A percentile compares a stretch with the other conserved stretches of the same genome.
phyloP scores from a whole-genome alignment of 1,140 invertebrate genomes.

The Calliopsis andreniformis region DNA sequence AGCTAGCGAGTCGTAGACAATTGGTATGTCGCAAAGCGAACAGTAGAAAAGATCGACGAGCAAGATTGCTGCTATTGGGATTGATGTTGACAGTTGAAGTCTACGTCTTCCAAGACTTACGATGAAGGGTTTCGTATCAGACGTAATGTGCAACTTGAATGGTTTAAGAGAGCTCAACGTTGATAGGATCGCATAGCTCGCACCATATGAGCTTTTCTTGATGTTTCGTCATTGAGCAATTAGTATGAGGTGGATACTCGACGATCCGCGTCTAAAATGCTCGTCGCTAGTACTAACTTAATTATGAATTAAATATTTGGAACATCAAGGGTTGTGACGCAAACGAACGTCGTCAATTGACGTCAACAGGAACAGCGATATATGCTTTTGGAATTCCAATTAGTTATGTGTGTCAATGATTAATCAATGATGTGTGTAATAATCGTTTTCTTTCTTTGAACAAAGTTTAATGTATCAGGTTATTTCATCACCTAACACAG shows the following conservation, averaged over 20 bases:
- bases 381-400: slow-evolving; percentile 53
- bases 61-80: slow-evolving; percentile 25
- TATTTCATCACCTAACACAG: no score
- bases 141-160: no score
- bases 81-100: slow-evolving; percentile 1
- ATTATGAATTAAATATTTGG: slow-evolving; percentile 59
- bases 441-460: slow-evolving; percentile 7
- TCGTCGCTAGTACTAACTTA: background rate
- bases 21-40: slow-evolving; percentile 60
- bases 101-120: background rate
- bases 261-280: background rate
- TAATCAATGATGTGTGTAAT: no score
- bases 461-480: no score
- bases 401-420: slow-evolving; percentile 26
- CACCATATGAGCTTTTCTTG: background rate
- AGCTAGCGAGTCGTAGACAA: slow-evolving; percentile 65
- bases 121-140: no score
- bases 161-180: background rate
- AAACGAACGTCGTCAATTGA: slow-evolving; percentile 51
- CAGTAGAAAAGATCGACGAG: slow-evolving; percentile 44
- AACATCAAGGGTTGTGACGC: slow-evolving; percentile 56
- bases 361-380: slow-evolving; percentile 39
- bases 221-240: slow-evolving; percentile 27
- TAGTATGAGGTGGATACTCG: background rate
- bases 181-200: no score